Evolutionary conservation across 2,888 invertebrate species (phyloP).

Genomic region (Chrysolina oricalcia): DNA sequence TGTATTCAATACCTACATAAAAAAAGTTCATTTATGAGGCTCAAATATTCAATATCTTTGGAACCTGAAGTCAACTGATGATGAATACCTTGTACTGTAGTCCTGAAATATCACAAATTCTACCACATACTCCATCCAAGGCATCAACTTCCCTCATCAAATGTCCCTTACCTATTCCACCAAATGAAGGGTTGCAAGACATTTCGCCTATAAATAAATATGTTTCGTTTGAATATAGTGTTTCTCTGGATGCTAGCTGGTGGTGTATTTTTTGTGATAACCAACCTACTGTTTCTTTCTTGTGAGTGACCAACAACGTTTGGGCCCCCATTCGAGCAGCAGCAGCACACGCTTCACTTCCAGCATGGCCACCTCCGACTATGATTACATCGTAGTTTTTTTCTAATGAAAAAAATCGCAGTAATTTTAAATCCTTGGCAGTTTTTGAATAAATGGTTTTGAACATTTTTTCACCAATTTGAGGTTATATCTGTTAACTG

Average conservation of each 20-base stretch:
- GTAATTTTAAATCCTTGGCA: neutral
- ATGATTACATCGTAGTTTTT: conserved; percentile 82
- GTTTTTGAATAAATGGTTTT: neutral
- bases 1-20: conserved; percentile 79
- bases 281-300: conserved; percentile 85
- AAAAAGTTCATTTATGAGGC: neutral
- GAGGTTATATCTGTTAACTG: neutral
- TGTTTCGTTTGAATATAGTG: neutral
- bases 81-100: conserved; percentile 81
- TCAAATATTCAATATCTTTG: conserved; percentile 8
- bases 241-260: neutral
- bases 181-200: conserved; percentile 96
- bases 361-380: conserved; percentile 94
- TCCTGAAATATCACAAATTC: conserved; percentile 87
- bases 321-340: conserved; percentile 87
- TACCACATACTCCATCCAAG: conserved; percentile 87
- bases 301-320: conserved; percentile 89
- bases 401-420: conserved; percentile 39
- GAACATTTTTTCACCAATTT: neutral
- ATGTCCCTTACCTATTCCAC: conserved; percentile 94
- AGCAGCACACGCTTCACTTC: conserved; percentile 89
- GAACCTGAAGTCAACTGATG: neutral
- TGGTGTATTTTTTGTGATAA: conserved; percentile 20
- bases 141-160: conserved; percentile 91
- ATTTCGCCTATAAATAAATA: conserved; percentile 81